Evolutionary conservation across 2,113 vertebrate genomes (phyloP).

Genomic region (Oreochromis spilurus): DNA sequence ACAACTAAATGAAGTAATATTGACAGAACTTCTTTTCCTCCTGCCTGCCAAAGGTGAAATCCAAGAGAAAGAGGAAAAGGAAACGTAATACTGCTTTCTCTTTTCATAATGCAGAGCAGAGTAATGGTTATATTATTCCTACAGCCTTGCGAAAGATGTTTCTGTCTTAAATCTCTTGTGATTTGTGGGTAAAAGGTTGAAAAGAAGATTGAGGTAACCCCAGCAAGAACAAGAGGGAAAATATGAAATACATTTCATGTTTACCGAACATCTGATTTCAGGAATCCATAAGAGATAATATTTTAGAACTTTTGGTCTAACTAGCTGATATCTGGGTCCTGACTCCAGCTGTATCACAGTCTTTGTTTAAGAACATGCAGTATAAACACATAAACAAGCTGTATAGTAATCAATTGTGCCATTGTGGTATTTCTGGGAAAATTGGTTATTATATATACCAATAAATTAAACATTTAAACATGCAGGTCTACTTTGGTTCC

Average conservation of each 20-base stretch:
- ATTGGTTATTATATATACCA: not conserved
- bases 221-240: not conserved
- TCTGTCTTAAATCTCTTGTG: not conserved
- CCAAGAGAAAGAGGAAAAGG: not conserved
- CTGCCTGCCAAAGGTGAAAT: not conserved
- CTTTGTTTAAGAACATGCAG: not conserved
- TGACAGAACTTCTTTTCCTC: not conserved
- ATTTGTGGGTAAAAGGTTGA: not conserved
- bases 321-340: not conserved
- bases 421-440: not conserved
- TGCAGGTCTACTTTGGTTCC: not conserved
- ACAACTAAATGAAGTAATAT: not conserved
- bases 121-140: not conserved
- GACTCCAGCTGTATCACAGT: not conserved
- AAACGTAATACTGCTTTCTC: not conserved
- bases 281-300: not conserved
- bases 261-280: not conserved
- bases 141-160: not conserved
- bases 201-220: not conserved
- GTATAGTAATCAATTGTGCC: not conserved
- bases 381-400: not conserved
- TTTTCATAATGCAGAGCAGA: not conserved
- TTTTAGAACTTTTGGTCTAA: not conserved
- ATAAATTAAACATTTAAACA: not conserved
- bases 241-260: not conserved